These are phyloP conservation scores for Agelastica alni DNA, from an alignment of 2,888 invertebrate genomes.

Conservation along the genomic window DNA sequence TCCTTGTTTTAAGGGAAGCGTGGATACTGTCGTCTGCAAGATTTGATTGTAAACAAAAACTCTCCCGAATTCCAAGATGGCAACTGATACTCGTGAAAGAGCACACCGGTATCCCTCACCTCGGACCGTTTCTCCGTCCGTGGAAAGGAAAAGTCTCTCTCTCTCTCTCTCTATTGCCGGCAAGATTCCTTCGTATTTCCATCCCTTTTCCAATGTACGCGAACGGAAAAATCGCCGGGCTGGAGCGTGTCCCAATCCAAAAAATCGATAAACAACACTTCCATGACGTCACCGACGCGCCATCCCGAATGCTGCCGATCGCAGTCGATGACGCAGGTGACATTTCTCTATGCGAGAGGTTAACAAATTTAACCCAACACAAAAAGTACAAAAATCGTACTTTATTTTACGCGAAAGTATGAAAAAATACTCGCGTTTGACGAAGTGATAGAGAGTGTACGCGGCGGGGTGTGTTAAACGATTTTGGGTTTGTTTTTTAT, in stretches of 20 bases:
- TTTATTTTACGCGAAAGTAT: slow-evolving; percentile 25
- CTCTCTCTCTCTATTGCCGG: slow-evolving; percentile 38
- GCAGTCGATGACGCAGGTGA: slow-evolving; percentile 54
- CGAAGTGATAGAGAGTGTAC: too few species aligned
- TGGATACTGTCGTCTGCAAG: too few species aligned
- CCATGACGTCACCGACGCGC: slow-evolving; percentile 55
- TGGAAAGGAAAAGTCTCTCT: slow-evolving; percentile 21
- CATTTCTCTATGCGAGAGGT: slow-evolving; percentile 55
- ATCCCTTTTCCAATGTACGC: slow-evolving; percentile 35
- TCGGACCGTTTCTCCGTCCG: background rate
- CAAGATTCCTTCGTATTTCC: slow-evolving; percentile 20
- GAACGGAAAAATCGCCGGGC: slow-evolving; percentile 42
- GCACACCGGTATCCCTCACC: too few species aligned
- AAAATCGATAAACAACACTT: slow-evolving; percentile 56
- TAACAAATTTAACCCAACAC: slow-evolving; percentile 45
- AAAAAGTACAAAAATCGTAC: slow-evolving; percentile 39
- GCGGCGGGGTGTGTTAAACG: too few species aligned
- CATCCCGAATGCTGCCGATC: slow-evolving; percentile 51
- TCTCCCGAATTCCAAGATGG: too few species aligned
- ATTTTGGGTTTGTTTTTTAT: too few species aligned
- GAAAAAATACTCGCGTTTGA: too few species aligned
- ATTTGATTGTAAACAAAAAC: too few species aligned
- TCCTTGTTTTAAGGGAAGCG: too few species aligned
- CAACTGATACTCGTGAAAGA: too few species aligned
- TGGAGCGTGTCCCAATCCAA: slow-evolving; percentile 47